Evolutionary conservation across 1,140 invertebrate species (phyloP).

Genomic region (Apocrypta bakeri): DNA sequence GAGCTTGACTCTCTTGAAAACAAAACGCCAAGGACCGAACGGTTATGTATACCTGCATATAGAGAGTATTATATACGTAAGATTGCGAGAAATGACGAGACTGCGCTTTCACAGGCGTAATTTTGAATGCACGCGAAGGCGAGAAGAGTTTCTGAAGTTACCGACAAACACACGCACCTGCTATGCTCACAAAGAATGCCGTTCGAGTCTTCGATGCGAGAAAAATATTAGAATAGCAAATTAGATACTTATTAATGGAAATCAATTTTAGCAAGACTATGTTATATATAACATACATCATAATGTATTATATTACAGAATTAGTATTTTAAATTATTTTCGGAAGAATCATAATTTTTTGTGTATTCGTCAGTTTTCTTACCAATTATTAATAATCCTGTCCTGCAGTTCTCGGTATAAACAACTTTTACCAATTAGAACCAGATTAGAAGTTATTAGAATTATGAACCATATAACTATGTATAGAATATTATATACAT

Average conservation of each 20-base stretch:
- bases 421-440: not conserved
- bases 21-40: not conserved
- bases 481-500: too few species aligned
- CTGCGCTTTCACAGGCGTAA: conserved; percentile 19
- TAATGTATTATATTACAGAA: too few species aligned
- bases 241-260: not conserved
- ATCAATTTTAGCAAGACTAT: too few species aligned
- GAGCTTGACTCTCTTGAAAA: not conserved
- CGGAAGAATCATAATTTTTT: too few species aligned
- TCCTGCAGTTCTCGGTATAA: not conserved
- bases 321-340: too few species aligned
- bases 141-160: conserved; percentile 5
- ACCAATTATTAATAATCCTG: too few species aligned
- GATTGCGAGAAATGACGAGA: not conserved
- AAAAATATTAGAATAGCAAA: not conserved
- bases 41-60: not conserved
- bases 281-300: too few species aligned
- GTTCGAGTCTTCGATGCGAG: not conserved
- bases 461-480: too few species aligned
- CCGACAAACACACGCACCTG: not conserved
- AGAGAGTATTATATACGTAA: too few species aligned
- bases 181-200: not conserved
- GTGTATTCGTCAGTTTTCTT: too few species aligned
- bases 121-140: not conserved
- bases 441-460: not conserved